Evolutionary conservation across 2,888 invertebrate genomes (phyloP).

Genomic region (Leptinotarsa juncta): DNA sequence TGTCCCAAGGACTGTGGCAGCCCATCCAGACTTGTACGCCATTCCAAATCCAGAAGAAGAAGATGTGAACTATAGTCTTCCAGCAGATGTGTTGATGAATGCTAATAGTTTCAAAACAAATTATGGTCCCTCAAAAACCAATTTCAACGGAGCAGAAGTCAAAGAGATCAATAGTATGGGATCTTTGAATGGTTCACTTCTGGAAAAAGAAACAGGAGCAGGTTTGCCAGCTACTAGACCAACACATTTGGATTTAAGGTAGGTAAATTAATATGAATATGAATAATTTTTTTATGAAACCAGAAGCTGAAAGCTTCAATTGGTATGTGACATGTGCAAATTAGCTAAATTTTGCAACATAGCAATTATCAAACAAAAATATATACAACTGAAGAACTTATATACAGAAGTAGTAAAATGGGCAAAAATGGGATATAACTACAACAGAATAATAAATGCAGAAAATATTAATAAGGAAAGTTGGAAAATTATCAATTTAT

Average conservation of each 20-base stretch:
- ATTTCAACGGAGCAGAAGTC: conserved; percentile 44
- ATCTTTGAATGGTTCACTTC: conserved; percentile 40
- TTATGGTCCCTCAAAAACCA: conserved; percentile 42
- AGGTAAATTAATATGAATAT: neutral
- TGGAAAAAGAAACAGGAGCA: conserved; percentile 41
- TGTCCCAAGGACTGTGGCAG: conserved; percentile 49
- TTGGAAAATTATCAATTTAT: too few species aligned
- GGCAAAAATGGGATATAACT: too few species aligned
- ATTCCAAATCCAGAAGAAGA: conserved; percentile 60
- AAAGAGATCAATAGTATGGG: conserved; percentile 53
- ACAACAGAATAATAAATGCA: too few species aligned
- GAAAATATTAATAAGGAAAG: too few species aligned
- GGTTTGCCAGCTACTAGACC: conserved; percentile 56
- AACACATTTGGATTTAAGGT: conserved; percentile 63
- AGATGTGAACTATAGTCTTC: conserved; percentile 64
- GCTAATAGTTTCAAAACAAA: conserved; percentile 38
- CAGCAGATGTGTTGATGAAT: conserved; percentile 60
- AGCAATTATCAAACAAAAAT: too few species aligned
- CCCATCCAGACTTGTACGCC: conserved; percentile 55
- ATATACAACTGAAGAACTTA: too few species aligned
- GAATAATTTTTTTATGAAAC: too few species aligned
- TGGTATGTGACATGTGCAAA: too few species aligned
- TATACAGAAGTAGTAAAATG: too few species aligned
- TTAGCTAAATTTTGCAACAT: too few species aligned
- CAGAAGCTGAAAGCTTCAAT: too few species aligned